Evolutionary conservation across 2,113 vertebrate genomes (phyloP).

Genomic region (Oryzias javanicus): DNA sequence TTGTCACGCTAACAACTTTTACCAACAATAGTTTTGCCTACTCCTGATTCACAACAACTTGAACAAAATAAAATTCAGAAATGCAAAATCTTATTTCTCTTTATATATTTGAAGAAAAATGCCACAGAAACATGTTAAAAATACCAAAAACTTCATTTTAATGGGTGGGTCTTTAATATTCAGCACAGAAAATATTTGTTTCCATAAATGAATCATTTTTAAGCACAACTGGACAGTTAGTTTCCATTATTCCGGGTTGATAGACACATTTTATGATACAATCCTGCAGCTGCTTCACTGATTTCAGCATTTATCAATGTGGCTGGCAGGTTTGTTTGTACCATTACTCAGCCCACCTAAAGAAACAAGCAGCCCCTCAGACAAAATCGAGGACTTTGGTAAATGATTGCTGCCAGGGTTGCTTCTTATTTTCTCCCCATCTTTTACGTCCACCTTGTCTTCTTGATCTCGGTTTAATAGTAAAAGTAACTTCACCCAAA

Average conservation of each 20-base stretch:
- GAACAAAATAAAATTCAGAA: no score
- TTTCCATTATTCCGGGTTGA: not conserved
- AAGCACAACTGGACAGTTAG: conserved; percentile 18
- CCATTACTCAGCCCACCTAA: conserved; percentile 44
- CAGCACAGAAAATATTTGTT: conserved; percentile 1
- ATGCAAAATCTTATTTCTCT: no score
- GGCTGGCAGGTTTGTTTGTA: conserved; percentile 41
- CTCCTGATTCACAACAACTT: no score
- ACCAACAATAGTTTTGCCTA: no score
- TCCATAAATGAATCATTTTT: not conserved
- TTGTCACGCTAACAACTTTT: no score
- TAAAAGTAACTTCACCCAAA: conserved; percentile 13
- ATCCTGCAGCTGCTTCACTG: no score
- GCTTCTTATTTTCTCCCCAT: conserved; percentile 19
- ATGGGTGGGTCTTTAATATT: conserved; percentile 25
- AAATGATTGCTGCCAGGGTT: conserved; percentile 34
- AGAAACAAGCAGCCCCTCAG: conserved; percentile 60
- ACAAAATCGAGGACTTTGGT: conserved; percentile 58
- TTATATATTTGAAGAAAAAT: no score
- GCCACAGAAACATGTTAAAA: no score
- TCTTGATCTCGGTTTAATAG: conserved; percentile 15
- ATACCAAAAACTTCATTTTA: no score
- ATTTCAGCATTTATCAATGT: conserved; percentile 12
- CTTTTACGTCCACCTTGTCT: conserved; percentile 23
- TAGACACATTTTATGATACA: not conserved